These are phyloP conservation scores for Chorisops tibialis DNA, from an alignment of 2,888 invertebrate species.

Conservation along the genomic window DNA sequence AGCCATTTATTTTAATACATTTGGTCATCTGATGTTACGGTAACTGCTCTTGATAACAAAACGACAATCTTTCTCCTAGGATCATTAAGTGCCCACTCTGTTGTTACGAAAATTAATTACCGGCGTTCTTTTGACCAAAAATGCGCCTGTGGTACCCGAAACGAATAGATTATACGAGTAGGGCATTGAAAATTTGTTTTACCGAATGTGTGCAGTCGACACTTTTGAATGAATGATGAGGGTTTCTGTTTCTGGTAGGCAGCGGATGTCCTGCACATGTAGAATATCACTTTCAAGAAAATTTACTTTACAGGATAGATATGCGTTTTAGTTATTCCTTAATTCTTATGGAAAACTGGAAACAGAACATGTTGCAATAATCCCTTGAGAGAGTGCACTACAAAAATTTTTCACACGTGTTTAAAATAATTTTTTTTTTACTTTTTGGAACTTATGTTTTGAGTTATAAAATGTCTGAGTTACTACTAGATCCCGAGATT, in stretches of 20 bases:
- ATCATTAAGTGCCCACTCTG: background rate
- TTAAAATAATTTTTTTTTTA: too few relatives aligned
- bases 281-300: constrained; percentile 11
- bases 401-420: too few relatives aligned
- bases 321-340: too few relatives aligned
- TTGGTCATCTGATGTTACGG: too few relatives aligned
- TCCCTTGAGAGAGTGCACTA: too few relatives aligned
- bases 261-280: constrained; percentile 27
- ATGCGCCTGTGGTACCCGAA: background rate
- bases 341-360: too few relatives aligned
- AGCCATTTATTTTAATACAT: too few relatives aligned
- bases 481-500: too few relatives aligned
- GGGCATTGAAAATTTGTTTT: background rate
- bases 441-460: too few relatives aligned
- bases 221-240: constrained; percentile 1
- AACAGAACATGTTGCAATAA: too few relatives aligned
- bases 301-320: background rate
- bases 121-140: background rate
- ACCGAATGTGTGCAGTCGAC: background rate
- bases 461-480: too few relatives aligned
- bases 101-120: constrained; percentile 8
- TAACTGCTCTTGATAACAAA: too few relatives aligned
- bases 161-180: background rate
- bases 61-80: background rate
- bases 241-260: background rate